phyloP scores from a whole-genome alignment of 2,888 invertebrate species.

The Plemyria rubiginata region DNA sequence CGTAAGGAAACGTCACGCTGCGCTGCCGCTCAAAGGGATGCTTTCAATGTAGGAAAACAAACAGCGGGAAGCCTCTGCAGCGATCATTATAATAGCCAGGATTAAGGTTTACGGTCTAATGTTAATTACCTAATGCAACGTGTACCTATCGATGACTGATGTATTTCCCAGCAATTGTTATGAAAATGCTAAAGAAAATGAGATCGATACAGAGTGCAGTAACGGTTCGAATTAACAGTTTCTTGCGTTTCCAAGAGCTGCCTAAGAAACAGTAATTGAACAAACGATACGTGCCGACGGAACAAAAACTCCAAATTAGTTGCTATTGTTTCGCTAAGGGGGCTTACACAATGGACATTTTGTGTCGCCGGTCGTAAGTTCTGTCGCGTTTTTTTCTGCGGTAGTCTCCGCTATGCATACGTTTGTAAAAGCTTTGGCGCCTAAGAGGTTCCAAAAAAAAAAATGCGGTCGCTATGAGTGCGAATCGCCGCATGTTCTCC shows the following conservation, averaged over 20 bases:
- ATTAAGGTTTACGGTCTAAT: slow-evolving; percentile 45
- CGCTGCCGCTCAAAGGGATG: slow-evolving; percentile 62
- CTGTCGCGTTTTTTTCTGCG: slow-evolving; percentile 58
- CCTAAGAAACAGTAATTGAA: slow-evolving; percentile 42
- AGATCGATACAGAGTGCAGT: slow-evolving; percentile 22
- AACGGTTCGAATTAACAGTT: slow-evolving; percentile 37
- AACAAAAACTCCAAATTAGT: slow-evolving; percentile 63
- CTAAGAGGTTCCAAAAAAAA: slow-evolving; percentile 69
- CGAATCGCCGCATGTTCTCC: slow-evolving; percentile 67
- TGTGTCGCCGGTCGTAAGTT: slow-evolving; percentile 58
- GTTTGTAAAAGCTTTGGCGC: slow-evolving; percentile 80
- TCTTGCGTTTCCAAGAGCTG: slow-evolving; percentile 29
- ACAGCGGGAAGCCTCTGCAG: slow-evolving; percentile 66
- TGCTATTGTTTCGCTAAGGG: slow-evolving; percentile 73
- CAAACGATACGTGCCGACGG: slow-evolving; percentile 47
- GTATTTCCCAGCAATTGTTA: slow-evolving; percentile 14
- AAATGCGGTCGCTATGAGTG: slow-evolving; percentile 67
- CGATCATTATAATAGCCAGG: slow-evolving; percentile 41
- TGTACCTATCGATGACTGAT: slow-evolving; percentile 19
- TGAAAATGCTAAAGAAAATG: slow-evolving; percentile 15
- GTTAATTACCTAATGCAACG: slow-evolving; percentile 38
- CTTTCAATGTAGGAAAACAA: slow-evolving; percentile 69
- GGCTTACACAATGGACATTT: slow-evolving; percentile 64
- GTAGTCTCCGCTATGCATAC: slow-evolving; percentile 49
- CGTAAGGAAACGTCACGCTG: slow-evolving; percentile 68